Evolutionary conservation across 2,113 vertebrate species (phyloP), one percentile per base, ranked within the genome.

Genomic region (Salvator merianae): DNA sequence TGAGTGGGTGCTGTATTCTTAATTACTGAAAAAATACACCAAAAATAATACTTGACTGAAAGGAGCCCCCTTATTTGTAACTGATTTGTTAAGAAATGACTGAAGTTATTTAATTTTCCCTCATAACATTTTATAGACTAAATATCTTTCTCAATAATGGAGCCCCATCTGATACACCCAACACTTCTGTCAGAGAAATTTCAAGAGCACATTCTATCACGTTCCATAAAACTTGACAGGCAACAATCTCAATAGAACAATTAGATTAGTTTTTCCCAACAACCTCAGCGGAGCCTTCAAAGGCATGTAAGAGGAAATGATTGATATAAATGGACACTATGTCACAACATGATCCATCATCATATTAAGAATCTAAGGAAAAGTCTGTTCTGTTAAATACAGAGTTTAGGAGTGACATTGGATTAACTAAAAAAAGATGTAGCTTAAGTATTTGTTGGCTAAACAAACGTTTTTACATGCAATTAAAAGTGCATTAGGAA

Each of bases 191-290:
- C 53, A 43, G 66, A 1, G 74, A 50, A 86, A 65, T 8, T 26
- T 1, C 59, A 90, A 13, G 28, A 28, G 77, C 43, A 30, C 76
- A 47, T 74, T 73, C 68, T n/a, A 84, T 73, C 53, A 40, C 81
- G 13, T 71, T 63, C 24, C 59, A 65, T 85, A 79, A 85, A 78
- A 2, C 26, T 82, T 0, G 0, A 53, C 0, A 77, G 1, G 86
- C 3, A 84, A 38, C 36, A 83, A 90, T 70, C 5, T 68, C 5
- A 81, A 18, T 59, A 86, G 71, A 53, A 72, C 85, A 86, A 12
- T 22, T 28, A 87, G 30, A 84, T 81, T 1, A 84, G 62, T 32
- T 73, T 4, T 83, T 26, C 36, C 32, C 20, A 82, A 28, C 1
- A 7, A 12, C 65, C 68, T 70, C 26, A 4, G 4, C 36, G 18